Base-by-base conservation (phyloP, 2,888 invertebrate species). In the Orthosia gothica region DNA sequence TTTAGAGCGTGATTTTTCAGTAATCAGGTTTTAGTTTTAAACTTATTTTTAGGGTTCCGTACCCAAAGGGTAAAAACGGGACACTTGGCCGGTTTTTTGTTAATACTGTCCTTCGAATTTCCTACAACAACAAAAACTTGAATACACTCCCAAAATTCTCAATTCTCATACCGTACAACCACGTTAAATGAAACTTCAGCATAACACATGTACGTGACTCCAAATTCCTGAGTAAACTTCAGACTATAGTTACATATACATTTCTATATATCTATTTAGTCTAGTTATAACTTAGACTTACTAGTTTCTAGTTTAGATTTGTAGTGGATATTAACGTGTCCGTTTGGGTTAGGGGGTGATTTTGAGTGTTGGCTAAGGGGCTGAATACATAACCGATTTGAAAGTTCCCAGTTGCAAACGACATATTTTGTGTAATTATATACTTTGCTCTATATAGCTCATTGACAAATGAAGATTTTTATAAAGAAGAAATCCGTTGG, bases 131-230 rank as follows among this genome's bases (percentile, higher is more conserved):
- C 1, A 40, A 40, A 40, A 40, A 40, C 40, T 40, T 40, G 16
- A 73, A 47, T 73, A 73, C 13, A 72, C 18, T 40, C 5, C 15
- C 7, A 18, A 49, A 59, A 68, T 63, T 57, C 20, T 2, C 2
- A 50, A 20, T 54, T 84, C 70, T n/a, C 83, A 63, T 78, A 66
- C 2, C 81, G 83, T 69, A 45, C 16, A 11, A 68, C 68, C 73
- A 62, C 65, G 81, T 69, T 55, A 67, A 54, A 62, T 58, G 54
- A 65, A 63, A 74, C 71, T 55, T 52, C 45, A 47, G 16, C 18
- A 47, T 52, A 26, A 32, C 65, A 82, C 70, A 74, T 54, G 72
- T 79, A 80, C 73, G 82, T 79, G 84, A 72, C 70, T 73, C 16
- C 16, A 54, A 23, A 63, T 84, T 77, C 82, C 76, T 79, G 65